Evolutionary conservation across 2,797 vertebrate genomes (phyloP), one percentile per base, ranked within the genome.

Genomic region (Chelmon rostratus): DNA sequence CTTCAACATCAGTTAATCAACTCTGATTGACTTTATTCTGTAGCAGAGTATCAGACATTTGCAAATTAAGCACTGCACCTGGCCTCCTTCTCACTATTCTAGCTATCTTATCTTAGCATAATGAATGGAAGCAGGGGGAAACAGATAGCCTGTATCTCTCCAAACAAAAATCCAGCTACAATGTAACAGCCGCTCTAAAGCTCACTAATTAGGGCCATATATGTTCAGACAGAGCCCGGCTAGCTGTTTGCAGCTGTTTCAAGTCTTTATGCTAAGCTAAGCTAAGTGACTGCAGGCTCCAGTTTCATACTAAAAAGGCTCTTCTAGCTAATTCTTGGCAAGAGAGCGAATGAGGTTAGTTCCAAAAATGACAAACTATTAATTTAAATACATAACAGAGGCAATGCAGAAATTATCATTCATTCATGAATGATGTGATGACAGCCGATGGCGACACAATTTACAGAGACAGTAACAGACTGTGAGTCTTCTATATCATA

Each of bases 341-440:
- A 42, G 9, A 63, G 28, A 62, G 15, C 6, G 11, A 62, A 61
- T 28, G n/a, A 57, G 44, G 7, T 33, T n/a, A 56, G 61, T 35
- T 61, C 28, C 25, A 49, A 56, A 68, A 76, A 61, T 49, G 31
- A 21, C 13, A 5, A 57, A 58, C 56, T 61, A 23, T 40, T 25
- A 35, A 58, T 15, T 15, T 37, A 13, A 38, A 42, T 21, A 21
- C 8, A 25, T 16, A 6, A 4, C n/a, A 40, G 37, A 40, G 40
- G 58, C 37, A 37, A 9, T 13, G 31, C 18, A 49, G 38, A 42
- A 37, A 25, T 0, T 28, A 28, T n/a, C 21, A 58, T 42, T 49
- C 10, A 28, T 7, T 8, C n/a, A n/a, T n/a, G n/a, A n/a, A 6
- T 25, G 23, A 50, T 38, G n/a, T 9, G 28, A 28, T 25, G 31